These are phyloP conservation scores for Scotopteryx bipunctaria DNA, from an alignment of 2,888 invertebrate genomes.

Conservation along the genomic window DNA sequence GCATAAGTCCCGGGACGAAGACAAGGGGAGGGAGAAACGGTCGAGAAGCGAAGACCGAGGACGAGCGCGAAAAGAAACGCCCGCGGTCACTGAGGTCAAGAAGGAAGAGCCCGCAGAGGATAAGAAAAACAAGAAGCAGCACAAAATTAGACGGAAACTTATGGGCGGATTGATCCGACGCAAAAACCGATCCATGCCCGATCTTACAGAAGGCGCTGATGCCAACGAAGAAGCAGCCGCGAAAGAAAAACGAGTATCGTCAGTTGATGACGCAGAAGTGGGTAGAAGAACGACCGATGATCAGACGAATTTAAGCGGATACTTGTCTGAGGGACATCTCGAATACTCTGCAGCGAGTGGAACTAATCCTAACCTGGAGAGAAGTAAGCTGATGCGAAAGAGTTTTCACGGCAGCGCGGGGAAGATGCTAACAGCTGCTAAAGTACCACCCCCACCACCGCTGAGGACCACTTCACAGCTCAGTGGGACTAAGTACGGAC, in stretches of 20 bases:
- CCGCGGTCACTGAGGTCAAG: constrained; percentile 86
- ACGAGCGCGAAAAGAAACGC: constrained; percentile 88
- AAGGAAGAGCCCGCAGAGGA: constrained; percentile 86
- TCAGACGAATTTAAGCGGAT: constrained; percentile 87
- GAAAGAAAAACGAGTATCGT: constrained; percentile 73
- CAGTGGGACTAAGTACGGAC: constrained; percentile 86
- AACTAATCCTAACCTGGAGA: constrained; percentile 92
- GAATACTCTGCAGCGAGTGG: constrained; percentile 87
- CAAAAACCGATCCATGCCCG: constrained; percentile 96
- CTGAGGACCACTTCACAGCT: constrained; percentile 94
- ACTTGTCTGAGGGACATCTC: constrained; percentile 93
- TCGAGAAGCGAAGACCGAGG: constrained; percentile 94
- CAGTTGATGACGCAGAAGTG: constrained; percentile 90
- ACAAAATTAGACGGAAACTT: constrained; percentile 93
- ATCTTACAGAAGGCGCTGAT: constrained; percentile 91
- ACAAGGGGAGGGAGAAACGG: constrained; percentile 89
- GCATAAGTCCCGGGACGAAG: constrained; percentile 87
- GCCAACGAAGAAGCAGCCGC: constrained; percentile 70
- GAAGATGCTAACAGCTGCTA: constrained; percentile 91
- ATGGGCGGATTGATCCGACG: constrained; percentile 95
- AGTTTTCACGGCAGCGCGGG: constrained; percentile 94
- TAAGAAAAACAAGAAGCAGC: constrained; percentile 93
- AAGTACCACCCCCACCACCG: constrained; percentile 93
- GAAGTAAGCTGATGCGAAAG: constrained; percentile 94
- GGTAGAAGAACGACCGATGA: constrained; percentile 85